Evolutionary conservation across 2,888 invertebrate genomes (phyloP).

Genomic region (Erebia ligea): DNA sequence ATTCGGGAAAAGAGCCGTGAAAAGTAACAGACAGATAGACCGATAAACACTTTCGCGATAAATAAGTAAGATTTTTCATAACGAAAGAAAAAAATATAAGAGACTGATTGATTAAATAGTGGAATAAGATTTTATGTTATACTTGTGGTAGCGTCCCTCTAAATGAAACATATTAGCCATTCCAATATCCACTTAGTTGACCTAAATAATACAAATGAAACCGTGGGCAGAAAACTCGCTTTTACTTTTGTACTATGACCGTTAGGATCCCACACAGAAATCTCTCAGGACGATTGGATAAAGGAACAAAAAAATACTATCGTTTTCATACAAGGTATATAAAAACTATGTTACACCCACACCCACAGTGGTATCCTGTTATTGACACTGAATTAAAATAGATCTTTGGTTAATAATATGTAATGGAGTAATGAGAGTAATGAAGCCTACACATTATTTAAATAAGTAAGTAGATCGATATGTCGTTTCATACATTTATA

Average conservation of each 20-base stretch:
- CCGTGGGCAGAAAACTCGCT: slow-evolving; percentile 22
- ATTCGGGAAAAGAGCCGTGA: too few species aligned
- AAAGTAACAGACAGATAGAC: too few species aligned
- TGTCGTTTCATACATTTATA: too few species aligned
- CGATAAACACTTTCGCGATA: too few species aligned
- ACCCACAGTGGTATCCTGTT: not conserved
- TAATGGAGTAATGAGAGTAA: not conserved
- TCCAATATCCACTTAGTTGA: not conserved
- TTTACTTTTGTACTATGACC: slow-evolving; percentile 33
- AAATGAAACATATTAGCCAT: not conserved
- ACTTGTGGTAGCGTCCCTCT: not conserved
- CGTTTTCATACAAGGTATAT: slow-evolving; percentile 9
- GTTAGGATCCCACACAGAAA: slow-evolving; percentile 23
- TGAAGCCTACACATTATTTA: not conserved
- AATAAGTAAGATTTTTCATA: too few species aligned
- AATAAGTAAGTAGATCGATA: too few species aligned
- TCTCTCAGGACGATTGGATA: not conserved
- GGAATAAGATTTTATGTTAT: not conserved
- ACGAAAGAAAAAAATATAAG: too few species aligned
- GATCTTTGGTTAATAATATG: not conserved
- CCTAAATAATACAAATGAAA: slow-evolving; percentile 8
- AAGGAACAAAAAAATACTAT: slow-evolving; percentile 21
- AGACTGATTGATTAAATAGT: too few species aligned
- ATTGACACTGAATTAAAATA: not conserved
- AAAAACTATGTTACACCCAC: slow-evolving; percentile 4